Conservation (phyloP, 2,797 vertebrate genomes). For the Stomatorhinus walkeri region DNA sequence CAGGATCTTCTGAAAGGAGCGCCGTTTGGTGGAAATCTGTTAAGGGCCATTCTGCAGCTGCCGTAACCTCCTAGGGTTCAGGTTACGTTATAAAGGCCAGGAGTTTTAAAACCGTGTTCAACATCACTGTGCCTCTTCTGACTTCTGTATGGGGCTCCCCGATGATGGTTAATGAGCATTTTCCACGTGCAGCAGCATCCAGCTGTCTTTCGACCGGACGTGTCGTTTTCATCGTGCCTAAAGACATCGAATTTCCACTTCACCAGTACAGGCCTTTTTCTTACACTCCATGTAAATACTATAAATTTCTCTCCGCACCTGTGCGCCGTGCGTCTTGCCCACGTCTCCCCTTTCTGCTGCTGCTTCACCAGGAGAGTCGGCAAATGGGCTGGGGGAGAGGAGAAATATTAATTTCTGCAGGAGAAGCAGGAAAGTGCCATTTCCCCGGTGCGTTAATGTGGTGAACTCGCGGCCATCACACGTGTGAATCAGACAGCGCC, state of each 20-base stretch:
- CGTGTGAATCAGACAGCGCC: constrained; percentile 27
- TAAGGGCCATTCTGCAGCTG: not conserved
- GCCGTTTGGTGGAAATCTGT: not conserved
- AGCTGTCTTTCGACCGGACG: not conserved
- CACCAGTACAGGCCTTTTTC: not conserved
- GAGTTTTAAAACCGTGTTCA: not conserved
- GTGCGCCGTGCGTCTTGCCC: not conserved
- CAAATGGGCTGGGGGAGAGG: constrained; percentile 16
- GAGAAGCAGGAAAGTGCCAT: constrained; percentile 24
- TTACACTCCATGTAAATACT: not conserved
- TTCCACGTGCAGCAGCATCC: not conserved
- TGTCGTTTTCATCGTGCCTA: not conserved
- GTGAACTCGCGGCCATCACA: constrained; percentile 29
- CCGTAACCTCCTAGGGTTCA: not conserved
- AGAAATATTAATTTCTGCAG: constrained; percentile 33
- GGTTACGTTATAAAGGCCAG: not conserved
- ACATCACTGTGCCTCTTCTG: not conserved
- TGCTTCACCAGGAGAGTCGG: not conserved
- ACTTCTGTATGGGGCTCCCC: not conserved
- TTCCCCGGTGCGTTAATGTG: constrained; percentile 31
- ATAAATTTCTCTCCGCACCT: not conserved
- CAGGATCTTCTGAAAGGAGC: not conserved
- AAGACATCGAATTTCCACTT: not conserved
- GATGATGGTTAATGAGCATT: not conserved
- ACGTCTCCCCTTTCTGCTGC: not conserved